A percentile compares a stretch with the other conserved stretches of the same genome.
These are phyloP conservation scores for Chesias legatella DNA, from an alignment of 2,888 invertebrate species.

Conservation along the genomic window DNA sequence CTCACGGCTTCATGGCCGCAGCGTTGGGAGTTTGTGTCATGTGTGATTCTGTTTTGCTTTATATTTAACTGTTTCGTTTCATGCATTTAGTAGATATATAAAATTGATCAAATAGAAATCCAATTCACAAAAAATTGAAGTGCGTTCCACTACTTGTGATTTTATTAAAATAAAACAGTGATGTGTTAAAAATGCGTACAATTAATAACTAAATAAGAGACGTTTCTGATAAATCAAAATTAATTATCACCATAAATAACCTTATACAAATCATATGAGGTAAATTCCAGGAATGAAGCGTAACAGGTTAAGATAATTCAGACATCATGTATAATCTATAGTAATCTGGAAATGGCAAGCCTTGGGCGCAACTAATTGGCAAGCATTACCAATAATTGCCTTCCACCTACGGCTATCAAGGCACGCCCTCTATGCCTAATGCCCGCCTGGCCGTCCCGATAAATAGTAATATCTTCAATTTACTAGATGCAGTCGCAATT, in stretches of 20 bases:
- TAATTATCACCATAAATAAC: too few relatives aligned
- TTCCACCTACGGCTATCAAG: constrained; percentile 37
- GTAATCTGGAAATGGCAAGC: constrained; percentile 43
- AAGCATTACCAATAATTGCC: constrained; percentile 63
- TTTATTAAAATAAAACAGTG: too few relatives aligned
- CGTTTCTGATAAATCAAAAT: too few relatives aligned
- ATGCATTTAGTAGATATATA: background rate
- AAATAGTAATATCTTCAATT: background rate
- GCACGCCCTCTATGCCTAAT: constrained; percentile 20
- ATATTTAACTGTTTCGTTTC: constrained; percentile 8
- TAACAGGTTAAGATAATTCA: constrained; percentile 16
- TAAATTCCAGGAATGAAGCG: background rate
- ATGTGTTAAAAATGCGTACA: too few relatives aligned
- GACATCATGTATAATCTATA: constrained; percentile 33
- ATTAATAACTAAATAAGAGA: too few relatives aligned
- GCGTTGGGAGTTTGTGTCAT: constrained; percentile 12
- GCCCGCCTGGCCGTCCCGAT: background rate
- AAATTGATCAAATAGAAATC: background rate
- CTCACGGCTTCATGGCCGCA: constrained; percentile 22
- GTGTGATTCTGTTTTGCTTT: constrained; percentile 12
- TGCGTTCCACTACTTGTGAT: background rate
- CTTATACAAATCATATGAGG: too few relatives aligned
- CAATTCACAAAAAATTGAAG: background rate
- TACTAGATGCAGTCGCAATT: too few relatives aligned
- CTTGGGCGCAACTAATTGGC: constrained; percentile 62